These are phyloP conservation scores for Ethmia dodecea DNA, from an alignment of 2,888 invertebrate species.

Conservation along the genomic window DNA sequence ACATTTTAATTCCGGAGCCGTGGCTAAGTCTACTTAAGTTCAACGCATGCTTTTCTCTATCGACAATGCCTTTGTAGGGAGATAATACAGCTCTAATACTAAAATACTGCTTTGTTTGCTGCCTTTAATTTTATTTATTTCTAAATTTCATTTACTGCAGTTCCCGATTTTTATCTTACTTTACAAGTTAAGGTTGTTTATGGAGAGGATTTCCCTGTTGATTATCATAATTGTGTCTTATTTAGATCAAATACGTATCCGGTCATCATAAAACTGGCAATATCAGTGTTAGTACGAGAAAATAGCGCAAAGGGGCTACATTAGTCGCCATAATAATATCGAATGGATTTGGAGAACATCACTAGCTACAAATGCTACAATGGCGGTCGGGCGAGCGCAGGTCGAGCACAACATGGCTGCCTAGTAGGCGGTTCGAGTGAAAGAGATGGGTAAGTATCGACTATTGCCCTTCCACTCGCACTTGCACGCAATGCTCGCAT, in stretches of 20 bases:
- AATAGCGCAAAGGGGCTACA: not conserved
- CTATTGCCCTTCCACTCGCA: constrained; percentile 54
- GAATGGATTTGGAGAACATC: constrained; percentile 57
- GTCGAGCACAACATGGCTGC: constrained; percentile 78
- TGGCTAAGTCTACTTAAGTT: constrained; percentile 55
- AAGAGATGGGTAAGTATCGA: constrained; percentile 51
- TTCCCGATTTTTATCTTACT: no score
- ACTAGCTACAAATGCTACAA: constrained; percentile 74
- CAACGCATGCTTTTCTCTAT: constrained; percentile 47
- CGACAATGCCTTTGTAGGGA: constrained; percentile 64
- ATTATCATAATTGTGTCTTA: no score
- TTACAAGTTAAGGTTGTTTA: no score
- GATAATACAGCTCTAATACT: constrained; percentile 48
- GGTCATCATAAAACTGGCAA: no score
- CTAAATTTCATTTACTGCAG: no score
- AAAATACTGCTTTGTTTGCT: not conserved
- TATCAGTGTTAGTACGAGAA: no score
- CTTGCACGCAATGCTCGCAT: constrained; percentile 69
- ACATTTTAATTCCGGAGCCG: constrained; percentile 75
- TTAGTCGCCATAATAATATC: constrained; percentile 44
- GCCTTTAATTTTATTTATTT: no score
- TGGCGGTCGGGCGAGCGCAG: constrained; percentile 77
- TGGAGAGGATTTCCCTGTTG: no score
- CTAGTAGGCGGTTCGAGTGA: constrained; percentile 74
- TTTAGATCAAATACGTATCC: no score